Conservation (phyloP, 2,888 invertebrate species). For the Biston stratarius region DNA sequence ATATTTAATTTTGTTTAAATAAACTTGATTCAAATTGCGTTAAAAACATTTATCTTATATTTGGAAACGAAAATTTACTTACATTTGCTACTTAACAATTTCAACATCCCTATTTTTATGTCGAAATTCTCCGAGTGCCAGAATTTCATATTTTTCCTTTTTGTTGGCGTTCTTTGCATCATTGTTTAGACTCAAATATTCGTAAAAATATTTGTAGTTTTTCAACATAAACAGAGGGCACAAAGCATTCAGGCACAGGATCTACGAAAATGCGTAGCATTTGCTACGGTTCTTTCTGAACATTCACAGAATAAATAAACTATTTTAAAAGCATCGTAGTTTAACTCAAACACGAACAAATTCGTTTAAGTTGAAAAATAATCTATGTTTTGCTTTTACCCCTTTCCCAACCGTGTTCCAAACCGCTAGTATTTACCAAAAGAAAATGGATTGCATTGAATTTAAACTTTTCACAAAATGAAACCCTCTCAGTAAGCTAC, state of each 20-base stretch:
- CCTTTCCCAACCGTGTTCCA: background rate
- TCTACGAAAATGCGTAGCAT: slow-evolving; percentile 54
- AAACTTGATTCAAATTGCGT: no score
- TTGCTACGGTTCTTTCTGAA: background rate
- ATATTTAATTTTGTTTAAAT: no score
- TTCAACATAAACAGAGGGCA: no score
- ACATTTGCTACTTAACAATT: no score
- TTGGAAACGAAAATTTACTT: no score
- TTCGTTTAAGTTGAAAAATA: background rate
- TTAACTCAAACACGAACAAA: background rate
- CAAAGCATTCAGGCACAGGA: background rate
- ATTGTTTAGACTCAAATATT: no score
- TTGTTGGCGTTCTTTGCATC: no score
- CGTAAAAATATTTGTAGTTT: no score
- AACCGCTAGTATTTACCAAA: background rate
- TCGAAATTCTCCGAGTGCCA: no score
- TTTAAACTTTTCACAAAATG: slow-evolving; percentile 1
- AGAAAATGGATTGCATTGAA: background rate
- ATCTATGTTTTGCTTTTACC: background rate
- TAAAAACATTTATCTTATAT: no score
- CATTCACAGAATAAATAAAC: background rate
- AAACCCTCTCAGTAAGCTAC: background rate
- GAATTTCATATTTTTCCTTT: no score
- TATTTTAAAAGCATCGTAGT: background rate
- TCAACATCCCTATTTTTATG: no score